Conservation (phyloP, 2,113 vertebrate genomes). For the Bambusicola thoracicus region DNA sequence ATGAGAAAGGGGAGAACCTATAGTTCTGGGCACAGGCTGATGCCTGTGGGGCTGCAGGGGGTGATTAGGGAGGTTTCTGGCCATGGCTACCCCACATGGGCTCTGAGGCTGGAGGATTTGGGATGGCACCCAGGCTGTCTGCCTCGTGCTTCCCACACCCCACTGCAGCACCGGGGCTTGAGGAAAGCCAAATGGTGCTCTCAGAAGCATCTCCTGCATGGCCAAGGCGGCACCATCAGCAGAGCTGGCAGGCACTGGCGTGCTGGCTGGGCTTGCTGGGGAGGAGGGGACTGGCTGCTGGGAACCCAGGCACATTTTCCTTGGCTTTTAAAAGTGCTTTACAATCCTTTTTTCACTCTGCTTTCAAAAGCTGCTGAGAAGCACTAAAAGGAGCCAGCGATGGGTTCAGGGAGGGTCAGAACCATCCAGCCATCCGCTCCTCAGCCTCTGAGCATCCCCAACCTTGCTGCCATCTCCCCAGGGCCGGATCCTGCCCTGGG, state of each 20-base stretch:
- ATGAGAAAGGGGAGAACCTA: neutral
- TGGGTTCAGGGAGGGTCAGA: neutral
- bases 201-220: neutral
- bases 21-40: fast-evolving
- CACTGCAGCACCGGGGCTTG: neutral
- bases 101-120: fast-evolving
- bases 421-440: neutral
- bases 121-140: neutral
- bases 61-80: neutral
- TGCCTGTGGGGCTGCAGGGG: neutral
- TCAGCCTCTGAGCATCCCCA: neutral
- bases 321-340: slow-evolving; percentile 23
- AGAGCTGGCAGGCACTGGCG: slow-evolving; percentile 34
- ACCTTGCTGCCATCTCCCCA: fast-evolving
- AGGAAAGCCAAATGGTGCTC: neutral
- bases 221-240: neutral
- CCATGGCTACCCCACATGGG: too few relatives aligned
- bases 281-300: slow-evolving; percentile 10
- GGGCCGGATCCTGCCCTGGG: neutral
- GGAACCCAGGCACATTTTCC: neutral
- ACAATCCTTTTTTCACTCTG: neutral
- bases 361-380: slow-evolving; percentile 49
- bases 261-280: neutral
- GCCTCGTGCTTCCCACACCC: fast-evolving
- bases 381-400: neutral